Evolutionary conservation across 1,140 invertebrate genomes (phyloP).

Genomic region (Odontomachus brunneus): DNA sequence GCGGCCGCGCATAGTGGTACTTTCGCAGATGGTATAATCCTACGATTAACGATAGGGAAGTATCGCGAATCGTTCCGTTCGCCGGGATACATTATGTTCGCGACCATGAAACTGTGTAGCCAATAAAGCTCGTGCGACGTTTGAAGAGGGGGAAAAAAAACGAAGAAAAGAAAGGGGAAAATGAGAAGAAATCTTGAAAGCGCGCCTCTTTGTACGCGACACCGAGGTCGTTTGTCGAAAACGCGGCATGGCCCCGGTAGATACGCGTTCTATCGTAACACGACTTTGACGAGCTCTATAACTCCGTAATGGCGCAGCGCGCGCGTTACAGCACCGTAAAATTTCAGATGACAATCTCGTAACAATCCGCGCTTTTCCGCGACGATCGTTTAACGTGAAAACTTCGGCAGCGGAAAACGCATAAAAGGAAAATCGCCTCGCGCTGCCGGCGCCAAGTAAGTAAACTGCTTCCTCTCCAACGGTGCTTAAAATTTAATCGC

Average conservation of each 20-base stretch:
- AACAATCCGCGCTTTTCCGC: constrained; percentile 28
- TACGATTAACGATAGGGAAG: constrained; percentile 55
- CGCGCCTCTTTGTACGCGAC: constrained; percentile 5
- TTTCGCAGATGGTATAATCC: constrained; percentile 40
- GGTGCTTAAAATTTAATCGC: not conserved
- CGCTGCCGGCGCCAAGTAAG: not conserved
- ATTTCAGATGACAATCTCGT: constrained; percentile 57
- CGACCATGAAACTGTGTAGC: constrained; percentile 38
- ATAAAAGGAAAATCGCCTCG: constrained; percentile 19
- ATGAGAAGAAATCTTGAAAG: not conserved
- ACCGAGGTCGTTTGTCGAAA: constrained; percentile 21
- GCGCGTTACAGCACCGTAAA: constrained; percentile 48
- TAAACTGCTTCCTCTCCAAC: not conserved
- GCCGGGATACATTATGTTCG: constrained; percentile 15
- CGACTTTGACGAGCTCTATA: constrained; percentile 47
- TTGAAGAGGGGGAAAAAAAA: too few relatives aligned
- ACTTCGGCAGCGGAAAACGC: constrained; percentile 13
- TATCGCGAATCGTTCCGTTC: constrained; percentile 42
- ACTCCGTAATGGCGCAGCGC: constrained; percentile 22
- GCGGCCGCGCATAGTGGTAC: constrained; percentile 14
- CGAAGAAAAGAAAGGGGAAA: too few relatives aligned
- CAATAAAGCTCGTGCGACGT: constrained; percentile 20
- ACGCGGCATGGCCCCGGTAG: constrained; percentile 9
- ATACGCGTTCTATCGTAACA: constrained; percentile 42
- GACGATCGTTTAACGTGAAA: constrained; percentile 31